phyloP scores from a whole-genome alignment of 2,113 vertebrate genomes.

The Talpa occidentalis region DNA sequence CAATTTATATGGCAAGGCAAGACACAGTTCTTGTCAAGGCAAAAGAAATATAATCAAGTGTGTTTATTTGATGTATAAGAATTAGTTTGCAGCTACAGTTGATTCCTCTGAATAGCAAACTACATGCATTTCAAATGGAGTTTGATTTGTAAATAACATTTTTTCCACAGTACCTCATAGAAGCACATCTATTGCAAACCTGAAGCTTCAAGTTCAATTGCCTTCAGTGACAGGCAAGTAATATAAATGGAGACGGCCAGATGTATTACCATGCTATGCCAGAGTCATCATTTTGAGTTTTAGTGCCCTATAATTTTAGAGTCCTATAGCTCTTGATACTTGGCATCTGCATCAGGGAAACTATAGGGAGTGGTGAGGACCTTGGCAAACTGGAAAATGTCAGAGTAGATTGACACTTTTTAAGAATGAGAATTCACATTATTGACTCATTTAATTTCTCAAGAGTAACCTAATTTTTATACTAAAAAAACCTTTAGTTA shows the following conservation, averaged over 20 bases:
- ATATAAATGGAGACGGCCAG: not conserved
- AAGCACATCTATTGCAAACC: not conserved
- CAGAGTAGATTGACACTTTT: not conserved
- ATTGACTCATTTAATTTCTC: not conserved
- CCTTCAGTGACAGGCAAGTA: not conserved
- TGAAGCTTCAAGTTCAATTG: not conserved
- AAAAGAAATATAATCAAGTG: not conserved
- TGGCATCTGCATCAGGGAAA: not conserved
- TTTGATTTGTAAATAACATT: constrained; percentile 22
- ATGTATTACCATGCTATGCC: not conserved
- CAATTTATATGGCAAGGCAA: not conserved
- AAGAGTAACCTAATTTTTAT: constrained; percentile 12
- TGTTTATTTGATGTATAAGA: not conserved
- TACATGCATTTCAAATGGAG: not conserved
- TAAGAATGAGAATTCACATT: not conserved
- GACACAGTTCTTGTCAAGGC: not conserved
- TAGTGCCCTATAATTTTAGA: too few species aligned
- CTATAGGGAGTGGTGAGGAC: not conserved
- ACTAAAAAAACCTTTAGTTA: not conserved
- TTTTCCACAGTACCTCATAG: not conserved
- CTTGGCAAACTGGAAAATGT: not conserved
- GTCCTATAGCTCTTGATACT: not conserved
- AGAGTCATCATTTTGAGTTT: not conserved
- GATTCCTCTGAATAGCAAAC: constrained; percentile 12
- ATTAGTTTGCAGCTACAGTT: not conserved